phyloP scores from a whole-genome alignment of 1,140 invertebrate species.

The Drosophila subpulchrella region DNA sequence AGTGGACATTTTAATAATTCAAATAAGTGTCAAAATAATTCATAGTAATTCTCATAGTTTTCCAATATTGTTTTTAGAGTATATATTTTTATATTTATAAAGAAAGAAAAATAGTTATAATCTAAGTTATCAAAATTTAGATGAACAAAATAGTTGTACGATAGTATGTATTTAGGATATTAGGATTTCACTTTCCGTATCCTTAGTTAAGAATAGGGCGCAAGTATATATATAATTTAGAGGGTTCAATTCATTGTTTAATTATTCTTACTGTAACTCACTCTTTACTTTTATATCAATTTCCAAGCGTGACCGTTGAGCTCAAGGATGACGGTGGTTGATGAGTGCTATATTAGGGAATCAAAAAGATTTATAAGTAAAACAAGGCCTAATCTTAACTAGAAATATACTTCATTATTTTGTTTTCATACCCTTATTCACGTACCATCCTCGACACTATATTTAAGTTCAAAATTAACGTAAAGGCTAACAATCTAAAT shows the following conservation, averaged over 20 bases:
- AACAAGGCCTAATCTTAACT: neutral
- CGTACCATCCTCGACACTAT: too few relatives aligned
- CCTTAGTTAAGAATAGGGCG: neutral
- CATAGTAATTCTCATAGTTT: neutral
- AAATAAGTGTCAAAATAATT: constrained; percentile 1
- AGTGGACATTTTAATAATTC: too few relatives aligned
- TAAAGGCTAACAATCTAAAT: too few relatives aligned
- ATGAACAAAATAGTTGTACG: neutral
- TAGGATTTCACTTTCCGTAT: too few relatives aligned
- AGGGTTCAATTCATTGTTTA: too few relatives aligned
- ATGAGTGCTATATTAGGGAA: constrained; percentile 3
- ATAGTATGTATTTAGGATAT: too few relatives aligned
- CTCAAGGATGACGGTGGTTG: neutral
- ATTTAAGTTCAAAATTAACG: too few relatives aligned
- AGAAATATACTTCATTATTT: neutral
- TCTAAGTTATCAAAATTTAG: neutral
- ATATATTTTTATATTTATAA: neutral
- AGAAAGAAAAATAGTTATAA: neutral
- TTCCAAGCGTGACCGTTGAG: too few relatives aligned
- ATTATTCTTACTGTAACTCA: too few relatives aligned
- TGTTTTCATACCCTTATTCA: neutral
- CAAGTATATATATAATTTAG: too few relatives aligned
- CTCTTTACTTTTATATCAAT: too few relatives aligned
- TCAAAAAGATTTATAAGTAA: constrained; percentile 1
- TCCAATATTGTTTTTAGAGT: neutral